Conservation (phyloP, 2,797 vertebrate species). For the Scolopax bukidnonensis region DNA sequence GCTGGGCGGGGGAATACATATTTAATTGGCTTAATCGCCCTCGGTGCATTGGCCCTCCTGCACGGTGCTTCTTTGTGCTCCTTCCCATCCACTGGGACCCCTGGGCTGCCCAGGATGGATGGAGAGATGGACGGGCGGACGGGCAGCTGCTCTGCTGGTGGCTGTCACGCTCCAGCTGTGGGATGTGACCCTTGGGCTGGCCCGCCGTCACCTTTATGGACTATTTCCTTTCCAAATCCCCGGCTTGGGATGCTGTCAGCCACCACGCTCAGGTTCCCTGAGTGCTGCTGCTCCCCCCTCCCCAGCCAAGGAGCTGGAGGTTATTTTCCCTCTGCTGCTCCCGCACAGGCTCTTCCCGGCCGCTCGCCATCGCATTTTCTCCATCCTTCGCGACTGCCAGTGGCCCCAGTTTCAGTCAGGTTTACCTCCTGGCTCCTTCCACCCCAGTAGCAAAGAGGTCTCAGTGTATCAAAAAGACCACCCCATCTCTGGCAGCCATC, state of each 20-base stretch:
- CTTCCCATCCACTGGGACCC: not conserved
- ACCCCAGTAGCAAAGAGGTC: not conserved
- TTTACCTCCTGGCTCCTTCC: not conserved
- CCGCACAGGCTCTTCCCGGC: not conserved
- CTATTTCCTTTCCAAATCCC: not conserved
- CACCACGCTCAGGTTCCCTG: not conserved
- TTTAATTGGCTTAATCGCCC: conserved; percentile 41
- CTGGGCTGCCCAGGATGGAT: not conserved
- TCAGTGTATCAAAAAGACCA: not conserved
- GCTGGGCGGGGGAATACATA: not conserved
- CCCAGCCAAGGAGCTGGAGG: not conserved
- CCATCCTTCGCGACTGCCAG: not conserved
- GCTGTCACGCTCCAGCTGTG: not conserved
- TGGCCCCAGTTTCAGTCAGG: not conserved
- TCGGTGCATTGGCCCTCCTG: not conserved
- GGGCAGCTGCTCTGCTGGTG: not conserved
- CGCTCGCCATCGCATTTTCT: not conserved
- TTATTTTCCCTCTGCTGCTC: not conserved
- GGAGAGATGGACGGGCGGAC: not conserved
- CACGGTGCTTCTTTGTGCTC: conserved; percentile 25
- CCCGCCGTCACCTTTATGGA: not conserved
- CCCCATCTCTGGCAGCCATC: not conserved
- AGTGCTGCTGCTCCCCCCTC: rapidly evolving
- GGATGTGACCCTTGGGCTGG: not conserved
- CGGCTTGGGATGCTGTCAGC: not conserved